Percentiles rank a stretch among this genome's conserved stretches.
These are phyloP conservation scores for Triops cancriformis DNA, from an alignment of 1,140 invertebrate species.

Conservation along the genomic window DNA sequence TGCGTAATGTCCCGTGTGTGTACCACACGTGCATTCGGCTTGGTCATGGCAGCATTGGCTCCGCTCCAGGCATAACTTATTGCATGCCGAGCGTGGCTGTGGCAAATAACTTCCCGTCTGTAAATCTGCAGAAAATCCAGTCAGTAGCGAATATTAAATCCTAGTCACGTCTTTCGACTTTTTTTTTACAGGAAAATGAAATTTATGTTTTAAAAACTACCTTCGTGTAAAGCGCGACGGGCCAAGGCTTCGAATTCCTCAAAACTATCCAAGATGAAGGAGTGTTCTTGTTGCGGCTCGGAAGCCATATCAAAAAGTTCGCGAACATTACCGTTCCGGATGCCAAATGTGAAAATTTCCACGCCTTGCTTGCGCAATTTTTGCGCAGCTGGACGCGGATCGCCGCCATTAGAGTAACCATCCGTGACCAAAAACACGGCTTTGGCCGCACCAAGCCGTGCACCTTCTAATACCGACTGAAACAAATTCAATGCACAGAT, in stretches of 20 bases:
- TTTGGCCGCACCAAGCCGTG: constrained; percentile 47
- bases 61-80: constrained; percentile 43
- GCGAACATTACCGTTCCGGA: constrained; percentile 55
- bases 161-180: neutral
- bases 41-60: constrained; percentile 50
- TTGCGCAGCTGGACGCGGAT: constrained; percentile 51
- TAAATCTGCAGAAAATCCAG: constrained; percentile 46
- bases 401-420: constrained; percentile 62
- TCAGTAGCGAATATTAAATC: neutral
- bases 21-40: constrained; percentile 56
- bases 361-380: constrained; percentile 43
- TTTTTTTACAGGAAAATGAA: constrained; percentile 21
- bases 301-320: constrained; percentile 59
- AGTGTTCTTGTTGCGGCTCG: constrained; percentile 52
- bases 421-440: constrained; percentile 61
- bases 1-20: constrained; percentile 56
- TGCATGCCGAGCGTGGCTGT: constrained; percentile 45
- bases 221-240: constrained; percentile 56
- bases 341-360: constrained; percentile 56
- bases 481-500: constrained; percentile 21
- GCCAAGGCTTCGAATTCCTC: constrained; percentile 61
- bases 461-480: constrained; percentile 50
- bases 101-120: constrained; percentile 49
- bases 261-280: constrained; percentile 60
- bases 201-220: constrained; percentile 36